Percentiles rank a stretch among this genome's conserved stretches.
These are phyloP conservation scores for Hemiprocne comata DNA, from an alignment of 2,113 vertebrate species.

Conservation along the genomic window DNA sequence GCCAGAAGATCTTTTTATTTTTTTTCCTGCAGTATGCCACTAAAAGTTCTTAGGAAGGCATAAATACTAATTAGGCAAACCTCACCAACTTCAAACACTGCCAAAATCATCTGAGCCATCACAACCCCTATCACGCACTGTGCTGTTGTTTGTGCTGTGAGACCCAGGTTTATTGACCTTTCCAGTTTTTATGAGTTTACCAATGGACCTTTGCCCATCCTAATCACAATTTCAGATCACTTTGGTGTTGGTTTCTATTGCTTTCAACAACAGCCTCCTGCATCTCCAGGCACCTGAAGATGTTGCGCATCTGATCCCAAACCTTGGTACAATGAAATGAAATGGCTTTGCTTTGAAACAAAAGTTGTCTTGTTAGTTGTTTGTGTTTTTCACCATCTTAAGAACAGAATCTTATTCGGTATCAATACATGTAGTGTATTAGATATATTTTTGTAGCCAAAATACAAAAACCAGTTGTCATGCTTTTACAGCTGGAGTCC, in stretches of 20 bases:
- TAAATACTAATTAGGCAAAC: background rate
- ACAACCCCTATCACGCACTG: background rate
- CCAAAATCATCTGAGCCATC: background rate
- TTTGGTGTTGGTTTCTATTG: background rate
- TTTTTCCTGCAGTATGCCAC: background rate
- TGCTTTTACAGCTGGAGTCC: background rate
- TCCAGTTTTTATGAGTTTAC: background rate
- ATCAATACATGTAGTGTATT: background rate
- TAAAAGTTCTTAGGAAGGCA: background rate
- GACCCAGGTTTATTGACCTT: background rate
- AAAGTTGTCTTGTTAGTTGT: background rate
- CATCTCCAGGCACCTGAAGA: background rate
- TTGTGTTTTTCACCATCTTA: background rate
- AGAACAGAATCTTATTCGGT: background rate
- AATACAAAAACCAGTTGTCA: background rate
- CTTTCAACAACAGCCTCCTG: background rate
- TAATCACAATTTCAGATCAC: background rate
- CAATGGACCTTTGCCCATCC: background rate
- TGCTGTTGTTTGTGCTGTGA: background rate
- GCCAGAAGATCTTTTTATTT: background rate
- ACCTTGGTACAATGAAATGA: background rate
- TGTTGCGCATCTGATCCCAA: background rate
- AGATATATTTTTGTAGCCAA: background rate
- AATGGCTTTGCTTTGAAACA: background rate
- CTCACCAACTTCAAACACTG: background rate